phyloP scores from a whole-genome alignment of 1,140 invertebrate genomes.

The Lepidurus arcticus region DNA sequence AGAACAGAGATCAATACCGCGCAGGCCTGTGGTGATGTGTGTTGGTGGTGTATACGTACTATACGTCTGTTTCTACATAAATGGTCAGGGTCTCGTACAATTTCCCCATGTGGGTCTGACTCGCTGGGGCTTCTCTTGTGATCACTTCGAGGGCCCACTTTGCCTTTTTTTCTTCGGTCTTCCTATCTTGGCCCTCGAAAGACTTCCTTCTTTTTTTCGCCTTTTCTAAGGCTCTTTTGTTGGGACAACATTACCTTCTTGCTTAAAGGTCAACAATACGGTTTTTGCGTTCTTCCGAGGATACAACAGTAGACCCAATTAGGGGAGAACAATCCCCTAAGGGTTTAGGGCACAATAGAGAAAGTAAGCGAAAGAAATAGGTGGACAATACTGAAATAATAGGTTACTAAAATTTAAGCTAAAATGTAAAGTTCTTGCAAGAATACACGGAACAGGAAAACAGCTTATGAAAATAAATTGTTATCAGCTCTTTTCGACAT shows the following conservation, averaged over 20 bases:
- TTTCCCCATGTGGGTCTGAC: constrained; percentile 17
- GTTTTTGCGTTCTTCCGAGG: not conserved
- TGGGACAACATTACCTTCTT: not conserved
- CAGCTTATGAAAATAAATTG: too few relatives aligned
- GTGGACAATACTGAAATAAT: not conserved
- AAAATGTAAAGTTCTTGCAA: too few relatives aligned
- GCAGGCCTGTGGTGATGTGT: constrained; percentile 9
- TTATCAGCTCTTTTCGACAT: too few relatives aligned
- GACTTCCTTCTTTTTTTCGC: not conserved
- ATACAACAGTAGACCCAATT: not conserved
- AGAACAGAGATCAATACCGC: constrained; percentile 14
- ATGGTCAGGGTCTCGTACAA: constrained; percentile 14
- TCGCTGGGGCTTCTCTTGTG: not conserved
- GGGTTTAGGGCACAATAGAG: not conserved
- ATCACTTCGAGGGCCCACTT: not conserved
- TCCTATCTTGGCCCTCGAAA: not conserved
- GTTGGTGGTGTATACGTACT: not conserved
- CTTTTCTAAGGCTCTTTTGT: not conserved
- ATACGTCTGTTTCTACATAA: not conserved
- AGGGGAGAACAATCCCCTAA: constrained; percentile 18
- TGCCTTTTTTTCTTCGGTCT: not conserved
- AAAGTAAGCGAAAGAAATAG: not conserved
- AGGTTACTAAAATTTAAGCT: too few relatives aligned
- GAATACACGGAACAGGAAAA: too few relatives aligned
- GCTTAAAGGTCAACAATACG: not conserved